These are phyloP conservation scores for Clitarchus hookeri DNA, from an alignment of 2,888 invertebrate genomes.

Conservation along the genomic window DNA sequence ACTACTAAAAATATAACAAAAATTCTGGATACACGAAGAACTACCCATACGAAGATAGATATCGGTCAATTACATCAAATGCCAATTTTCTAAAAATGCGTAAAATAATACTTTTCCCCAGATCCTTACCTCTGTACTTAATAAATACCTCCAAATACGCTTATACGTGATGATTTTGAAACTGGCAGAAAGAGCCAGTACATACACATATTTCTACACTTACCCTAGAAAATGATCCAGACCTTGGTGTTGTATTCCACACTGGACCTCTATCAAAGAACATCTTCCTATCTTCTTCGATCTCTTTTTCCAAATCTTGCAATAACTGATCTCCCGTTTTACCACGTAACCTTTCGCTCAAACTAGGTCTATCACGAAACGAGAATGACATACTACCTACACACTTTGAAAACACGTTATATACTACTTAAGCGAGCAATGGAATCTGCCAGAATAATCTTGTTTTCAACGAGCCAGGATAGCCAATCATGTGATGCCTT, in stretches of 20 bases:
- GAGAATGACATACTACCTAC: constrained; percentile 45
- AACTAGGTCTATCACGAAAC: constrained; percentile 48
- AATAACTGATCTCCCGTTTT: constrained; percentile 50
- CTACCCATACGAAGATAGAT: too few species aligned
- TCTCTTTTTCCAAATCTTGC: constrained; percentile 47
- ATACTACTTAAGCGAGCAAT: constrained; percentile 31
- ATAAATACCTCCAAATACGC: too few species aligned
- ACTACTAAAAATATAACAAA: too few species aligned
- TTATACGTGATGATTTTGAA: too few species aligned
- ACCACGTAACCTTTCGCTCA: constrained; percentile 48
- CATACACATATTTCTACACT: constrained; percentile 36
- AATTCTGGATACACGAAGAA: too few species aligned
- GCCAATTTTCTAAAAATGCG: too few species aligned
- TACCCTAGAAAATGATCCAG: constrained; percentile 46
- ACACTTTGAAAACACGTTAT: constrained; percentile 36
- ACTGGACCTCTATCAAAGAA: constrained; percentile 47
- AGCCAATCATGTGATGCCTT: constrained; percentile 5
- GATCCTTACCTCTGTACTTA: too few species aligned
- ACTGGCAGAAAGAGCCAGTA: too few species aligned
- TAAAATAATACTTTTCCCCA: too few species aligned
- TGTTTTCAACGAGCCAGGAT: constrained; percentile 5
- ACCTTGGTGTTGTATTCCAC: constrained; percentile 41
- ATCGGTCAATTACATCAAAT: too few species aligned
- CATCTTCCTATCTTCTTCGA: constrained; percentile 48
- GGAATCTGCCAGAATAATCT: constrained; percentile 40